Percentiles rank a stretch among this genome's conserved stretches.
These are phyloP conservation scores for Carpatolechia fugitivella DNA, from an alignment of 2,888 invertebrate species.

Conservation along the genomic window DNA sequence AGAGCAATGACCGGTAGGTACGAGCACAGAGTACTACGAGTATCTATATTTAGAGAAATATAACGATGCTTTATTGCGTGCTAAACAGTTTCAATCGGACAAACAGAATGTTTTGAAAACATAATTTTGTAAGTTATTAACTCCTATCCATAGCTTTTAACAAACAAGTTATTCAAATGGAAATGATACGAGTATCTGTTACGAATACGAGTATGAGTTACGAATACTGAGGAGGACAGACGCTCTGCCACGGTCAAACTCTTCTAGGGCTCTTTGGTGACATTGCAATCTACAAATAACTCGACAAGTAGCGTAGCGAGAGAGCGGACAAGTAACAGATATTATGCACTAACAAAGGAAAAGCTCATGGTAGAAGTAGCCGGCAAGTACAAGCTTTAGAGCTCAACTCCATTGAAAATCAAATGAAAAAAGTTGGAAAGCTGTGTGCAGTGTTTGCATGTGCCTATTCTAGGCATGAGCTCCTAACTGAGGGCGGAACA, in stretches of 20 bases:
- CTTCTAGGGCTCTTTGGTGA: background rate
- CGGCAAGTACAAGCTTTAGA: conserved; percentile 1
- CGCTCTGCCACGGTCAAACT: background rate
- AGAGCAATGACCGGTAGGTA: too few relatives aligned
- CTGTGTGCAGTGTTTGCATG: conserved; percentile 9
- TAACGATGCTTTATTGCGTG: too few relatives aligned
- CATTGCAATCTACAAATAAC: background rate
- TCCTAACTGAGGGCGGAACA: background rate
- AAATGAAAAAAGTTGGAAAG: conserved; percentile 13
- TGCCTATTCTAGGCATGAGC: background rate
- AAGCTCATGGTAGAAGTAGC: background rate
- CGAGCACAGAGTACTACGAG: too few relatives aligned
- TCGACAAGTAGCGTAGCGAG: background rate
- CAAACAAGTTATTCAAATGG: too few relatives aligned
- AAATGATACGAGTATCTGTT: too few relatives aligned
- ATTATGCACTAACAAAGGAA: conserved; percentile 7
- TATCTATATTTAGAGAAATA: too few relatives aligned
- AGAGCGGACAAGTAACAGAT: background rate
- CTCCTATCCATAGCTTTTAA: too few relatives aligned
- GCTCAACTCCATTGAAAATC: conserved; percentile 10
- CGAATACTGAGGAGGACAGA: background rate
- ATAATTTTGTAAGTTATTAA: too few relatives aligned
- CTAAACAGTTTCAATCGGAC: too few relatives aligned
- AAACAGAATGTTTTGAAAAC: too few relatives aligned
- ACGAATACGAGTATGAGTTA: too few relatives aligned